Evolutionary conservation across 2,888 invertebrate genomes (phyloP).

Genomic region (Ctena decussata): DNA sequence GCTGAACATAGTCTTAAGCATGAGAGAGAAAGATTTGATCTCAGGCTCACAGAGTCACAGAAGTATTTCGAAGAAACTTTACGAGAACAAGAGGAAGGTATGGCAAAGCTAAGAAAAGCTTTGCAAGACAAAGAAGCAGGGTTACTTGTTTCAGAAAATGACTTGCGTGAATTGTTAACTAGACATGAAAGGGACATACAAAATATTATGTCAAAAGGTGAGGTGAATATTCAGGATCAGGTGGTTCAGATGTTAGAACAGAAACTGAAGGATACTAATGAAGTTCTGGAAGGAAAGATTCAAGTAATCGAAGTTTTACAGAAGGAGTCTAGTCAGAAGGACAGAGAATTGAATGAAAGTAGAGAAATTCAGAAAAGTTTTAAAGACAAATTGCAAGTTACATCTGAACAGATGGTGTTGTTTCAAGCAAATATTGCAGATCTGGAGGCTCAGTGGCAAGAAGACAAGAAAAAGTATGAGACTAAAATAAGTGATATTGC

Average conservation of each 20-base stretch:
- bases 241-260: constrained; percentile 83
- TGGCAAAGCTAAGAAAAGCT: constrained; percentile 69
- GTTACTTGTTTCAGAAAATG: constrained; percentile 77
- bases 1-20: constrained; percentile 77
- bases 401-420: constrained; percentile 92
- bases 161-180: constrained; percentile 77
- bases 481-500: constrained; percentile 87
- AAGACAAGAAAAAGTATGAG: constrained; percentile 89
- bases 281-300: constrained; percentile 82
- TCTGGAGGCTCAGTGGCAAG: constrained; percentile 91
- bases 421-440: constrained; percentile 93
- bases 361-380: constrained; percentile 90
- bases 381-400: constrained; percentile 92
- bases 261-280: constrained; percentile 82
- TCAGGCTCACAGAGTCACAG: constrained; percentile 80
- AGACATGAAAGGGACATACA: constrained; percentile 82
- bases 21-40: constrained; percentile 78
- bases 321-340: constrained; percentile 78
- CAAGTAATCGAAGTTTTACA: constrained; percentile 83
- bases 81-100: constrained; percentile 78
- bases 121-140: constrained; percentile 78
- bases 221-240: constrained; percentile 80
- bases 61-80: constrained; percentile 83
- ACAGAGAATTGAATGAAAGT: constrained; percentile 77
- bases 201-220: constrained; percentile 80